A percentile compares a stretch with the other conserved stretches of the same genome.
Evolutionary conservation across 2,888 invertebrate species (phyloP).

Genomic region (Tanypteryx hageni): DNA sequence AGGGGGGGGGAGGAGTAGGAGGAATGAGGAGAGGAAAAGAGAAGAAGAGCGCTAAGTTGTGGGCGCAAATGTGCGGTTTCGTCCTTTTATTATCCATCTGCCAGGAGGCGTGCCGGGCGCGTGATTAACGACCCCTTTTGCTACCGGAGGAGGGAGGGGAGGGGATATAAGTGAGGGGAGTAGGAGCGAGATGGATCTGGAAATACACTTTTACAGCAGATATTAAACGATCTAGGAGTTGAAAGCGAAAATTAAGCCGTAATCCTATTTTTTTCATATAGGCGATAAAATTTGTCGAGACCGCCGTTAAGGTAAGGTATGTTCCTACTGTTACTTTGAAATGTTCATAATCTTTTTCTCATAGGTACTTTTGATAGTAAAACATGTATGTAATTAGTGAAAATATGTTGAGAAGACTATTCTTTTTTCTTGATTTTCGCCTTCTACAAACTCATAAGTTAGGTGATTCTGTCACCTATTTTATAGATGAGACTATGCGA

Average conservation of each 20-base stretch:
- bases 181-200: background rate
- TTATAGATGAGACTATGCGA: no score
- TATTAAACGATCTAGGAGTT: background rate
- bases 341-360: no score
- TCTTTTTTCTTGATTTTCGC: no score
- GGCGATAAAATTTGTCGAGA: no score
- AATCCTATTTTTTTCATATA: background rate
- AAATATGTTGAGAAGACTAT: no score
- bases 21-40: background rate
- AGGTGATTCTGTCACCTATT: no score
- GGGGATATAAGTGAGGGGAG: background rate
- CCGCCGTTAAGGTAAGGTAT: no score
- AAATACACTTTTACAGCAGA: background rate
- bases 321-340: no score
- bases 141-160: slow-evolving; percentile 42
- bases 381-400: no score
- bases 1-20: background rate
- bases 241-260: background rate
- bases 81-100: slow-evolving; percentile 52
- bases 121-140: slow-evolving; percentile 51
- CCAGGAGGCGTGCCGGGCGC: slow-evolving; percentile 49
- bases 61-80: slow-evolving; percentile 55
- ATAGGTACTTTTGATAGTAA: no score
- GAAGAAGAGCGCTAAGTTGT: background rate
- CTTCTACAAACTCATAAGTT: no score